Base-by-base conservation (phyloP, 2,113 vertebrate species). In the Atherinomorus stipes region DNA sequence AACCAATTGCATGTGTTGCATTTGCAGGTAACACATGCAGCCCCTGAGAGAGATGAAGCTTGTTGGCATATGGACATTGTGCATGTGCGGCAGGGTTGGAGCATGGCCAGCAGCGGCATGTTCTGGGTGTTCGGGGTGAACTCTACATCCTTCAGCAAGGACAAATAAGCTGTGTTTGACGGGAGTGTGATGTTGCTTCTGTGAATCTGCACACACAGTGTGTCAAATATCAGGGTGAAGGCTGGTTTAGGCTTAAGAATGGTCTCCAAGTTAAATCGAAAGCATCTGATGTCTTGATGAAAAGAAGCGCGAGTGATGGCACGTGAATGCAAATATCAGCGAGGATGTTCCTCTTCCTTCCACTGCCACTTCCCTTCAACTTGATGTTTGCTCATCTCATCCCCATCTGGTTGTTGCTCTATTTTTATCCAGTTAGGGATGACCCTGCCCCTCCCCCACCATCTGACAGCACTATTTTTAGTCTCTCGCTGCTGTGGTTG, bases 341-440 rank as follows among this genome's bases (percentile, higher is more conserved):
- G 11, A 37, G 19, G 19, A 26, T 34, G 70, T 40, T n/a, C 74
- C 26, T 56, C 69, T 45, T 58, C 15, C 53, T 56, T 66, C n/a
- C 47, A 82, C 64, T 10, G 71, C 58, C 54, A 63, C 59, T 28
- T 71, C 38, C 11, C 57, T 71, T 78, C 73, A 40, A 76, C 81
- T 60, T 66, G 74, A 84, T 77, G 65, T 80, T 82, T 80, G 59
- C 56, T 21, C 4, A n/a, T 71, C 85, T 85, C 25, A 19, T 70
- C 83, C 87, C 73, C 80, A 83, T 87, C 88, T 85, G 85, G 63
- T 44, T 89, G 64, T 52, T 60, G 40, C 58, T 84, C 89, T 90
- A 90, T 88, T 74, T 89, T 89, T 89, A 90, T 78, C 84, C 70
- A 78, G 53, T 26, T 71, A 63, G 85, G 72, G 80, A 78, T 74